Evolutionary conservation across 2,888 invertebrate species (phyloP).

Genomic region (Dysmachus trigonus): DNA sequence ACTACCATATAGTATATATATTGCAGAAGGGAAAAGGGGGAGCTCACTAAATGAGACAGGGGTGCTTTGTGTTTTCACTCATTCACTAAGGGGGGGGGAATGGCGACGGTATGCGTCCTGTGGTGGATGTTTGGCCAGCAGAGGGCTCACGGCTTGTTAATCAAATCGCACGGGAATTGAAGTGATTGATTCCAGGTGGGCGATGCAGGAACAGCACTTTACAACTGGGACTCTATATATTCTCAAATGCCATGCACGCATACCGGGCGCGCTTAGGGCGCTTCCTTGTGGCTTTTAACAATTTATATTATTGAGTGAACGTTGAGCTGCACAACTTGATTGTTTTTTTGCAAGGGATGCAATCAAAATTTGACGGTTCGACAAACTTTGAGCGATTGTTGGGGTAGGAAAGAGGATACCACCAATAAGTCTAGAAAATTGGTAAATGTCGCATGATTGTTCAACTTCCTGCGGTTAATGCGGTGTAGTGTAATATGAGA

Average conservation of each 20-base stretch:
- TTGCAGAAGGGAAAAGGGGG: neutral
- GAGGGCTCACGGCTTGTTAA: slow-evolving; percentile 3
- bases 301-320: neutral
- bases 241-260: neutral
- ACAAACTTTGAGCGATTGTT: neutral
- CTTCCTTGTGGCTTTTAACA: neutral
- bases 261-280: neutral
- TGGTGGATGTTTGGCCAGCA: neutral
- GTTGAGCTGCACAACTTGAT: no score
- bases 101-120: neutral
- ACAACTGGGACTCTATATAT: neutral
- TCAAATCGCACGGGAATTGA: slow-evolving; percentile 12
- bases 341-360: no score
- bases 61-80: neutral
- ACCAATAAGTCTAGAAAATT: neutral
- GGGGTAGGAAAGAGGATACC: neutral
- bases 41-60: neutral
- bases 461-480: neutral
- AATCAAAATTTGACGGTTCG: neutral
- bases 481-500: neutral
- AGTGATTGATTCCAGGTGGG: slow-evolving; percentile 26
- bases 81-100: neutral
- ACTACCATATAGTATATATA: no score
- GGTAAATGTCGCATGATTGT: neutral
- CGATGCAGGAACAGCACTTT: neutral